Base-by-base conservation (phyloP, 2,113 vertebrate genomes). In the Lophochroa leadbeateri region DNA sequence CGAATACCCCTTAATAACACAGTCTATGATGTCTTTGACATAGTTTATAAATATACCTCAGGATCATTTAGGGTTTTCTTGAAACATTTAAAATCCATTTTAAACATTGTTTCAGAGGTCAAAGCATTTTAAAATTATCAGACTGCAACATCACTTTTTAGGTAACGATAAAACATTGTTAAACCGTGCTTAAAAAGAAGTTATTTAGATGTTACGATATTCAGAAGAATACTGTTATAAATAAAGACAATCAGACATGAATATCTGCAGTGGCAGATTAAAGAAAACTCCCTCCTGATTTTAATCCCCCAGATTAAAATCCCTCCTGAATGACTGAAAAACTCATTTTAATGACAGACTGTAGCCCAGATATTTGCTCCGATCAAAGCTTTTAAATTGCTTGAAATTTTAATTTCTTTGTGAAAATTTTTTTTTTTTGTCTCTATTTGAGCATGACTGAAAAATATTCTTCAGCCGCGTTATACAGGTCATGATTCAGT, bases 201-300 rank as follows among this genome's bases (percentile, higher is more conserved):
- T 2, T 71, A 85, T 94, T 97, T 97, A 89, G 28, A 49, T 81
- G 27, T 79, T 88, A 86, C 5, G 79, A 41, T 94, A 85, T 92
- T 96, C 76, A 74, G 17, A 47, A 50, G 46, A 96, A 92, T 24
- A 9, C 13, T 82, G 46, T 13, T 87, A n/a, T 61, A 97, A 78
- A 18, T 29, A 68, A 89, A 88, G 87, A 88, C 80, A 95, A 92
- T 90, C 68, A n/a, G 17, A 89, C 71, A 78, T 84, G 6, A 44
- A 31, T 93, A 71, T 14, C 50, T 10, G 2, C 53, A 79, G 58
- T 86, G 76, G 72, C 47, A 91, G 46, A 86, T 76, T 29, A 81
- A 2, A 27, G 75, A 63, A 82, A 82, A 86, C 64, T 80, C 1
- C 65, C 52, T 57, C 31, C 31, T 57, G 31, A 21, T 57, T 57